Conservation (phyloP, 2,113 vertebrate genomes). For the Phalacrocorax brasilianus region DNA sequence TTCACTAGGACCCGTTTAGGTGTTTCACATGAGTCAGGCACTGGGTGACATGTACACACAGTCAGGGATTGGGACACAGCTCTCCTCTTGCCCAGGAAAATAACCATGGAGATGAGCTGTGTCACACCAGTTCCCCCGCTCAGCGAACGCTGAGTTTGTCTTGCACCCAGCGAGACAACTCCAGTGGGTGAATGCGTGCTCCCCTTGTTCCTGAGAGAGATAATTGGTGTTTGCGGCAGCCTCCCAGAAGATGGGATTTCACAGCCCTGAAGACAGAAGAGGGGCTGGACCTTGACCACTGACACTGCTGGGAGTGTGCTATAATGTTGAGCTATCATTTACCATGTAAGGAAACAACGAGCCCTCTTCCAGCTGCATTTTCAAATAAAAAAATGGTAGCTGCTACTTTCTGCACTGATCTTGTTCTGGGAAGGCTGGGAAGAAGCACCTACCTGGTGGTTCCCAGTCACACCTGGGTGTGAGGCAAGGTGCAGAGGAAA, state of each 20-base stretch:
- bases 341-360: background rate
- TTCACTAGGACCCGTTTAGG: background rate
- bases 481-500: background rate
- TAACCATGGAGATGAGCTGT: background rate
- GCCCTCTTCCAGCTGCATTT: background rate
- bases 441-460: background rate
- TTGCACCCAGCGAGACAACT: background rate
- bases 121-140: background rate
- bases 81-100: background rate
- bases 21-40: background rate
- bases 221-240: background rate
- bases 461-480: background rate
- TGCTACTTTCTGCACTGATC: background rate
- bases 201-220: background rate
- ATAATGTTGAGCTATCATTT: background rate
- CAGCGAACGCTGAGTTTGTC: background rate
- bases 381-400: background rate
- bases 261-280: background rate
- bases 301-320: background rate
- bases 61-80: background rate
- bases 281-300: background rate
- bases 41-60: background rate
- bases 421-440: background rate
- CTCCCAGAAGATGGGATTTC: background rate
- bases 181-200: background rate